phyloP scores from a whole-genome alignment of 2,113 vertebrate species.

The Malurus cyaneus region DNA sequence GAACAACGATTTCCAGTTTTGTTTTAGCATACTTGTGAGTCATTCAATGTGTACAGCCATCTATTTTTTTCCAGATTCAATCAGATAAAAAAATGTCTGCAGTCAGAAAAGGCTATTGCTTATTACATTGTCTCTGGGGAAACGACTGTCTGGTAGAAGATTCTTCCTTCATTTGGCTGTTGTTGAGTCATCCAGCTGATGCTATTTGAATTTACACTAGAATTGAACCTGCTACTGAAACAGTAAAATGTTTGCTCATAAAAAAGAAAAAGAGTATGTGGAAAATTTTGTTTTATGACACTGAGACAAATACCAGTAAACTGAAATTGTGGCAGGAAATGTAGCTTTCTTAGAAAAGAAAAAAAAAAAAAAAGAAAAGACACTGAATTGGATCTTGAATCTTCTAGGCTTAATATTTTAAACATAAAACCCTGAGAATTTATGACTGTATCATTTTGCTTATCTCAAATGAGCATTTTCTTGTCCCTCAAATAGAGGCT shows the following conservation, averaged over 20 bases:
- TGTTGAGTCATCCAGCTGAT: background rate
- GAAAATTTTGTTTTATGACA: background rate
- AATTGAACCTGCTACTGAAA: background rate
- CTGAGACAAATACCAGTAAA: background rate
- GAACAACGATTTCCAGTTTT: background rate
- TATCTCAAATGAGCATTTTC: background rate
- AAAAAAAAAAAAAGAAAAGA: background rate
- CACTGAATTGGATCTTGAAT: background rate
- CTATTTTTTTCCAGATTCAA: background rate
- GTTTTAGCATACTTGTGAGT: background rate
- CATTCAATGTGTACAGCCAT: background rate
- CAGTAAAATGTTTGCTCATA: background rate
- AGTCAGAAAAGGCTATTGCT: background rate
- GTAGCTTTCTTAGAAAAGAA: background rate
- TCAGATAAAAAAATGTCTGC: background rate
- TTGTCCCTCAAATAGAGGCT: background rate
- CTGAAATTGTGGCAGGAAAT: background rate
- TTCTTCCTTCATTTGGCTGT: background rate
- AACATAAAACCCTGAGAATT: background rate
- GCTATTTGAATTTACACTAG: background rate
- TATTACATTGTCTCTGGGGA: background rate
- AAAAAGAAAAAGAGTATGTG: background rate
- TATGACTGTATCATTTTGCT: background rate
- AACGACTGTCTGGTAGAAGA: background rate
- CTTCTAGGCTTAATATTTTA: background rate